Conservation (phyloP, 2,113 vertebrate genomes). For the Eonycteris spelaea region DNA sequence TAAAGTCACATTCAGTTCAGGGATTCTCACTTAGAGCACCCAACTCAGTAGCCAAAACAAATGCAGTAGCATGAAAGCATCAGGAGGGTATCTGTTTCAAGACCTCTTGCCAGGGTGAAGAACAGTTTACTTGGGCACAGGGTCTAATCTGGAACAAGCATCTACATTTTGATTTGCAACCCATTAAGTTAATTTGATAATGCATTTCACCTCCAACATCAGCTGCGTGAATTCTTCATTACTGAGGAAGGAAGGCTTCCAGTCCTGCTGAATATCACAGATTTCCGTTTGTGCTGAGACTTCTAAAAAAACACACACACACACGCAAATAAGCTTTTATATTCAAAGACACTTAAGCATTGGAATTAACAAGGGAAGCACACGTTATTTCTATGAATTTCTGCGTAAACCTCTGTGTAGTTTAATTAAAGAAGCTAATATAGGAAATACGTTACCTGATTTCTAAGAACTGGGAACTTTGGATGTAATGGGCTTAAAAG, state of each 20-base stretch:
- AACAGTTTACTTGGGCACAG: not conserved
- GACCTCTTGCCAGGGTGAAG: slow-evolving; percentile 10
- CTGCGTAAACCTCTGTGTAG: not conserved
- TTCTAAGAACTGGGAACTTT: not conserved
- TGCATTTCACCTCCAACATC: slow-evolving; percentile 86
- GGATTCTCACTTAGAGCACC: not conserved
- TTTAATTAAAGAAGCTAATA: not conserved
- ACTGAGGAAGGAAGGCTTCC: slow-evolving; percentile 90
- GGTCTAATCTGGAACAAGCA: not conserved
- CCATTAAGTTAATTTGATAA: not conserved
- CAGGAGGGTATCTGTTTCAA: not conserved
- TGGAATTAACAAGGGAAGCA: not conserved
- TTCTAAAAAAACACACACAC: slow-evolving; percentile 74
- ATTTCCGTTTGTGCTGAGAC: slow-evolving; percentile 85
- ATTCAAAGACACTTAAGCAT: not conserved
- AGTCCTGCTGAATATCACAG: slow-evolving; percentile 86
- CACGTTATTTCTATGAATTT: not conserved
- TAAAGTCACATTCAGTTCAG: not conserved
- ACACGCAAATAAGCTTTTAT: slow-evolving; percentile 40
- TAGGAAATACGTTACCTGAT: not conserved
- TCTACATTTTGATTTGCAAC: slow-evolving; percentile 31
- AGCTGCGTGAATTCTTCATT: slow-evolving; percentile 89
- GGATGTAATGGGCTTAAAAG: not conserved
- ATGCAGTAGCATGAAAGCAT: not conserved
- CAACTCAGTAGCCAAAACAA: not conserved